Evolutionary conservation across 64 coral and sea anemone species (phyloP).

Genomic region (Exaiptasia diaphana): DNA sequence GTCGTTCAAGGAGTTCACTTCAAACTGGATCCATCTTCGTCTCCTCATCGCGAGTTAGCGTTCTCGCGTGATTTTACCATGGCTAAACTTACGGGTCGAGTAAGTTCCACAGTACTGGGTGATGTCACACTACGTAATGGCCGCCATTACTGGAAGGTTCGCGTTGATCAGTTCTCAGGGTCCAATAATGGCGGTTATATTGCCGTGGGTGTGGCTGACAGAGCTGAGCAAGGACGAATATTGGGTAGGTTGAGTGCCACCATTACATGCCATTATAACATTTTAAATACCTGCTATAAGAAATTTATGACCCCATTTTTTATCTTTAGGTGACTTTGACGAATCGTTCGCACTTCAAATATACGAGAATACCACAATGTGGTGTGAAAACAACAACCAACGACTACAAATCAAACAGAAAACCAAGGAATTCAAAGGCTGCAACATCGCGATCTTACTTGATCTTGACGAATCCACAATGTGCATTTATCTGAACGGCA

Average conservation of each 20-base stretch:
- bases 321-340: constrained; percentile 48
- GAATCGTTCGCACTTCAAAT: constrained; percentile 72
- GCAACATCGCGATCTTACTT: constrained; percentile 69
- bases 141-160: constrained; percentile 80
- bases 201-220: constrained; percentile 57
- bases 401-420: constrained; percentile 68
- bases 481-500: constrained; percentile 76
- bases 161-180: constrained; percentile 73
- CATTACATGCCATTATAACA: neutral
- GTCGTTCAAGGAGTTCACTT: constrained; percentile 59
- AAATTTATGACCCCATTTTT: neutral
- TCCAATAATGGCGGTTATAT: constrained; percentile 57
- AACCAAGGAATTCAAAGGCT: constrained; percentile 65
- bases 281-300: neutral
- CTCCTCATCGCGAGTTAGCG: constrained; percentile 58
- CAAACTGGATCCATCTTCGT: constrained; percentile 68
- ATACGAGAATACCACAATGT: constrained; percentile 59
- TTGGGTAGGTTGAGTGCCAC: constrained; percentile 52
- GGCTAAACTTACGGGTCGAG: constrained; percentile 63
- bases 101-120: constrained; percentile 33
- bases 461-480: constrained; percentile 64
- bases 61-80: constrained; percentile 80
- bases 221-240: constrained; percentile 7
- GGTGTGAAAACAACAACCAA: constrained; percentile 57
- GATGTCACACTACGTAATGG: constrained; percentile 48